Conservation (phyloP, 1,140 invertebrate species). For the Platorchestia sp. region DNA sequence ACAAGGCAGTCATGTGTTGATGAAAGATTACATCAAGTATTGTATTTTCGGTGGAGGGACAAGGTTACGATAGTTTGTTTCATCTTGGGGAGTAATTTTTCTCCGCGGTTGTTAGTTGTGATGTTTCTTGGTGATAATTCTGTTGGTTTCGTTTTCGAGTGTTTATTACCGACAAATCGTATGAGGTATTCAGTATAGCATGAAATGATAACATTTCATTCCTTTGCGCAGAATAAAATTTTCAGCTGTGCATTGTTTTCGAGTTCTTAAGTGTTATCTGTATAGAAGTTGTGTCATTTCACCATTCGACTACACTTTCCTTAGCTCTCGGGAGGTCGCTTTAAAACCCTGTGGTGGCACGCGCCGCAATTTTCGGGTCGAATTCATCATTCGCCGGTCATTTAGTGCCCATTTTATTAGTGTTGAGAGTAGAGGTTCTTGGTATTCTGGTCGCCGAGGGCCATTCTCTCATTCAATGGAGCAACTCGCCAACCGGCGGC, state of each 20-base stretch:
- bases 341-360: neutral
- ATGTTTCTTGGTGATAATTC: no score
- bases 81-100: no score
- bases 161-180: no score
- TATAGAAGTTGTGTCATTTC: neutral
- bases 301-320: neutral
- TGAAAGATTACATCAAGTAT: no score
- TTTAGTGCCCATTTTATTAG: slow-evolving; percentile 40
- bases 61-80: no score
- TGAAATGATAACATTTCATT: neutral
- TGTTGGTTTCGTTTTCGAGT: no score
- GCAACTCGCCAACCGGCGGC: neutral
- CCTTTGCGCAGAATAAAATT: neutral
- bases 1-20: no score
- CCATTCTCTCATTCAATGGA: slow-evolving; percentile 48
- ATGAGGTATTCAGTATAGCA: no score
- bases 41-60: no score
- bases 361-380: slow-evolving; percentile 14
- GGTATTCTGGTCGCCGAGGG: neutral
- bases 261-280: neutral
- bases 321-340: neutral
- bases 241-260: neutral
- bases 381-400: slow-evolving; percentile 22
- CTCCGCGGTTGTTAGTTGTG: neutral
- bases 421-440: neutral